Evolutionary conservation across 2,113 vertebrate genomes (phyloP), one percentile per base, ranked within the genome.

Genomic region (Sylvicapra grimmia): DNA sequence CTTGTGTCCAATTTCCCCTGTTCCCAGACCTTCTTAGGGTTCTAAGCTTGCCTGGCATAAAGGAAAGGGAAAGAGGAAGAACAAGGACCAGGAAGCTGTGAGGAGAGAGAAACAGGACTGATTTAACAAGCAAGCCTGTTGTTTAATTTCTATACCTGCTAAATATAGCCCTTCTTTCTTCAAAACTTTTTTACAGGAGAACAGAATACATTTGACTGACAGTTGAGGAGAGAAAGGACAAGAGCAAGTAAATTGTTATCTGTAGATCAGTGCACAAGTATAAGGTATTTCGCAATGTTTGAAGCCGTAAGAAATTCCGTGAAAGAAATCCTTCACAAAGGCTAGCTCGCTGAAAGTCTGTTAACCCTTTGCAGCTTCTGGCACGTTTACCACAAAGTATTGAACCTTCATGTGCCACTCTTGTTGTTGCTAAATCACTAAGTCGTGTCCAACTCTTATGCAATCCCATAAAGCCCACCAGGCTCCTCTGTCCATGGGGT

Each of bases 141-240:
- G 33, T 89, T 94, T 89, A 90, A 95, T 93, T 92, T 97, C 82
- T 89, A 59, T 40, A 58, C 86, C 63, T 95, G 75, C 80, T 95
- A 95, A 95, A 89, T 86, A 85, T 79, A 97, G 80, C 49, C 44
- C 23, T 86, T 94, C 51, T 49, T 94, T 49, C 63, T 31, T 90
- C 83, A 90, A 83, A 87, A n/a, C 13, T 10, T 89, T 86, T 96
- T 86, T 49, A 54, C 61, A 80, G 54, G n/a, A 90, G 51, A 98
- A 82, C 31, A 80, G 93, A 93, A 93, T n/a, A 95, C 79, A 95
- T 95, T 86, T 93, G 89, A 94, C 86, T 85, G 72, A 84, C 2
- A 63, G 19, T 25, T 75, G 33, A 63, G 68, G n/a, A 89, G 40
- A 79, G 86, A 93, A 79, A 82, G 53, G 82, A 90, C 88, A 92